A percentile compares a stretch with the other conserved stretches of the same genome.
These are phyloP conservation scores for Tetragnatha montana DNA, from an alignment of 2,888 invertebrate species.

Conservation along the genomic window DNA sequence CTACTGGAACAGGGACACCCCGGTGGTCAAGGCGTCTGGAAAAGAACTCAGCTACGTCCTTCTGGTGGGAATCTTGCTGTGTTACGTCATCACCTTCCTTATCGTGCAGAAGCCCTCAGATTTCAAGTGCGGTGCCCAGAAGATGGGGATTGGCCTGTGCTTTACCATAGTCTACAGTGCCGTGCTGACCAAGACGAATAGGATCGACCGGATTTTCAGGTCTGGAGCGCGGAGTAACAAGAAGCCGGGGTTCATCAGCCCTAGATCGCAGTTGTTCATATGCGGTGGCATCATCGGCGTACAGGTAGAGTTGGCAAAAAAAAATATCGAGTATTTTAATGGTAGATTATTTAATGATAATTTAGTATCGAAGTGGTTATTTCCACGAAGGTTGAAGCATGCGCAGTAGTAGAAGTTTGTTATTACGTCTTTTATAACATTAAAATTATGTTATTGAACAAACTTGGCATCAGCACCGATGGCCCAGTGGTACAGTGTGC, in stretches of 20 bases:
- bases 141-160: conserved; percentile 76
- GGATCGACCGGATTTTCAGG: conserved; percentile 72
- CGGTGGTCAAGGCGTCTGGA: conserved; percentile 77
- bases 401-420: too few relatives aligned
- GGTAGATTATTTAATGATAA: too few relatives aligned
- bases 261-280: conserved; percentile 77
- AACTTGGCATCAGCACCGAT: too few relatives aligned
- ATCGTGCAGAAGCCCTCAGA: conserved; percentile 76
- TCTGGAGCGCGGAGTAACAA: conserved; percentile 76
- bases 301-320: conserved; percentile 70
- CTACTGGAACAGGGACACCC: conserved; percentile 75
- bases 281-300: conserved; percentile 76
- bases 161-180: conserved; percentile 77
- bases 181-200: conserved; percentile 77
- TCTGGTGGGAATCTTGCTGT: conserved; percentile 76
- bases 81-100: conserved; percentile 77
- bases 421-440: too few relatives aligned
- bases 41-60: conserved; percentile 77
- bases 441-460: too few relatives aligned
- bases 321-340: too few relatives aligned
- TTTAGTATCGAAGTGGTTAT: too few relatives aligned
- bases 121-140: conserved; percentile 76
- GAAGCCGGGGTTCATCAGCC: conserved; percentile 77
- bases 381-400: too few relatives aligned
- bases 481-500: too few relatives aligned